Base-by-base conservation (phyloP, 2,888 invertebrate genomes). In the Xanthia togata region DNA sequence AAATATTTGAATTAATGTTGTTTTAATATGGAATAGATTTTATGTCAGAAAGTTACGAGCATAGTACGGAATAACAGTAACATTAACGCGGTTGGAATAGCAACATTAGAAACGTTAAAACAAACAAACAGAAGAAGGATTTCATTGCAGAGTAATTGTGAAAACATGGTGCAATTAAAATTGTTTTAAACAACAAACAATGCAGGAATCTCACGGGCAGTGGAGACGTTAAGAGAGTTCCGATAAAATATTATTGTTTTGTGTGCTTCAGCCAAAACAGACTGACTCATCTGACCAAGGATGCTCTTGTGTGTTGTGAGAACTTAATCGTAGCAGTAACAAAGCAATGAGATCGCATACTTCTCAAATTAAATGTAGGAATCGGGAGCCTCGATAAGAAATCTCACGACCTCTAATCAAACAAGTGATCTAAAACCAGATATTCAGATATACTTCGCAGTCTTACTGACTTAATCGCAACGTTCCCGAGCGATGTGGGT, bases 271-370 rank as follows among this genome's bases (percentile, higher is more conserved):
- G 64, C 64, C 76, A 74, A 76, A 87, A 84, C 84, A 73, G 26
- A 69, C 59, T 87, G 82, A 87, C 23, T 87, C 82, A 84, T 63
- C 44, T 64, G 67, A 26, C 76, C 69, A 76, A 82, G 79, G 84
- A 53, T 81, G 44, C 67, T 47, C 60, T 71, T 80, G 75, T 70
- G 38, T 59, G 59, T 68, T 77, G 65, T 64, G 79, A 67, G 81
- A 71, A 85, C 57, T 68, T 31, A 31, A 31, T 26, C 47, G 35
- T 17, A 0, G 41, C 26, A 1, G 47, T 26, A 83, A 65, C 70
- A 79, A 79, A 53, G 78, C 1, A 31, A 31, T 31, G 31, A 63
- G 35, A 35, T n/a, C 26, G n/a, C 23, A 65, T 59, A 59, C 20
- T 20, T 60, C 1, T 8, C 26, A 31, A 17, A 59, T 20, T 20